These are phyloP conservation scores for Galeopsomyia nigrocyanea DNA, from an alignment of 2,888 invertebrate species.

Conservation along the genomic window DNA sequence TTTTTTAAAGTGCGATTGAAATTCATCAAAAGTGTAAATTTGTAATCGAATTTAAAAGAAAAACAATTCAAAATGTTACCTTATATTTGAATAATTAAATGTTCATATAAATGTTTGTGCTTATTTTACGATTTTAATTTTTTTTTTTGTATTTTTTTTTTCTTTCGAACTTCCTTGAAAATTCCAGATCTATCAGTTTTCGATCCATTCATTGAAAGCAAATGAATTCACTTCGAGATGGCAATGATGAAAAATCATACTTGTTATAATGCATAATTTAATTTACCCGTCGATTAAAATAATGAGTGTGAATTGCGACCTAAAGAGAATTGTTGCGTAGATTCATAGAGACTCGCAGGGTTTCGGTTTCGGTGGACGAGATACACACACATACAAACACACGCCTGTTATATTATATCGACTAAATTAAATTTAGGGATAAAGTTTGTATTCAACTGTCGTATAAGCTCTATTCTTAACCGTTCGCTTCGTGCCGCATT, in stretches of 20 bases:
- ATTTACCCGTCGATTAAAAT: constrained; percentile 60
- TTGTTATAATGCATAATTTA: constrained; percentile 62
- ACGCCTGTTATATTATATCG: constrained; percentile 51
- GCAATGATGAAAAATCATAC: constrained; percentile 50
- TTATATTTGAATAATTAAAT: constrained; percentile 37
- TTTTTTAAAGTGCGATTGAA: constrained; percentile 41
- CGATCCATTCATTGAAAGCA: constrained; percentile 34
- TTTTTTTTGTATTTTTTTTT: constrained; percentile 31
- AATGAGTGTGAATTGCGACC: constrained; percentile 55
- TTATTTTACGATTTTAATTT: constrained; percentile 46
- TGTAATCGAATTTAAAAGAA: constrained; percentile 24
- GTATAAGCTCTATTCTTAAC: constrained; percentile 47
- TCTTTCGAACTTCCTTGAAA: constrained; percentile 40
- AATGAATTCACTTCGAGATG: constrained; percentile 33
- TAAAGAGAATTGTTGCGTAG: constrained; percentile 56
- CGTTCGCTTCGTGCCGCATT: constrained; percentile 25
- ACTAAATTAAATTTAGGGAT: constrained; percentile 51
- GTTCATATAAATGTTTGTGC: constrained; percentile 45
- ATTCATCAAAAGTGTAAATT: constrained; percentile 35
- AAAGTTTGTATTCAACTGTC: constrained; percentile 53
- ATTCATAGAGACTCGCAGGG: constrained; percentile 52
- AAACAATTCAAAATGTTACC: constrained; percentile 39
- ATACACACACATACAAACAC: constrained; percentile 30
- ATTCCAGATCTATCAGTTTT: constrained; percentile 37
- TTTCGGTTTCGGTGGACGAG: constrained; percentile 44